Evolutionary conservation across 1,140 invertebrate species (phyloP).

Genomic region (Vanessa tameamea): DNA sequence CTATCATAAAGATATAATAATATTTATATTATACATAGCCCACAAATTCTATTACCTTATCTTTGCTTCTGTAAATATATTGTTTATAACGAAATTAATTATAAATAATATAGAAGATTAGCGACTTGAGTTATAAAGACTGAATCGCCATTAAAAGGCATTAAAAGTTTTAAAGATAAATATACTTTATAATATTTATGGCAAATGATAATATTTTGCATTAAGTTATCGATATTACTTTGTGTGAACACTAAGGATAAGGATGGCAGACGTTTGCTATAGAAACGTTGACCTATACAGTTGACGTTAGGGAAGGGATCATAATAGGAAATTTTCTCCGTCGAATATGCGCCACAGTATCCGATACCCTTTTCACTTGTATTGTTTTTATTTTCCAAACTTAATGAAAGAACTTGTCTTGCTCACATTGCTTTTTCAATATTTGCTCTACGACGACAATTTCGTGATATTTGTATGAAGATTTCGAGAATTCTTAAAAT

Average conservation of each 20-base stretch:
- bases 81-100: no score
- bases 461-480: neutral
- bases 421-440: conserved; percentile 41
- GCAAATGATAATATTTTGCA: conserved; percentile 7
- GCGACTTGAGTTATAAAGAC: no score
- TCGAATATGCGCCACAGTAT: conserved; percentile 67
- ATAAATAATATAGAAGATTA: no score
- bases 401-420: conserved; percentile 75
- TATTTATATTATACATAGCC: conserved; percentile 6
- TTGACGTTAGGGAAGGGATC: conserved; percentile 75
- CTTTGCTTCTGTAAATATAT: no score
- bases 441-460: conserved; percentile 23
- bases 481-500: neutral
- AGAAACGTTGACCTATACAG: conserved; percentile 64
- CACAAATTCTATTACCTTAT: no score
- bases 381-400: conserved; percentile 78
- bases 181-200: no score
- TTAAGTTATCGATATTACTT: conserved; percentile 41
- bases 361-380: conserved; percentile 78
- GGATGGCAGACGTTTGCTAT: conserved; percentile 66
- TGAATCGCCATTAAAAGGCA: no score
- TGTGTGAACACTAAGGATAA: conserved; percentile 46
- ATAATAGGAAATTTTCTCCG: conserved; percentile 77
- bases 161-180: no score
- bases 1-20: neutral